Percentiles rank a stretch among this genome's conserved stretches.
Conservation (phyloP, 2,797 vertebrate species). For the Myotis planiceps region DNA sequence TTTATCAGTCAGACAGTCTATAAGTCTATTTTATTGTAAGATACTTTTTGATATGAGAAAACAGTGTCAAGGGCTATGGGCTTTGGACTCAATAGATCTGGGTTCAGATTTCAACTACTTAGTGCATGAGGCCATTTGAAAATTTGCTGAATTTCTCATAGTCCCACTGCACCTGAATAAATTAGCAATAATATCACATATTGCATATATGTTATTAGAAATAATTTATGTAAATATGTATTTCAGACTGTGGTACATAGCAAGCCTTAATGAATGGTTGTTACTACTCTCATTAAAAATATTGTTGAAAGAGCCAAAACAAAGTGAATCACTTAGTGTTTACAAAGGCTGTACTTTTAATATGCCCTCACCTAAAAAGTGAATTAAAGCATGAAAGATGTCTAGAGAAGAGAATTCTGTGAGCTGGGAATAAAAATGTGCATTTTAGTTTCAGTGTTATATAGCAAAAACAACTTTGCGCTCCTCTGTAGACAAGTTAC, state of each 20-base stretch:
- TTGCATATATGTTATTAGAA: background rate
- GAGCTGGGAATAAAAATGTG: background rate
- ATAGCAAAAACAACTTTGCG: background rate
- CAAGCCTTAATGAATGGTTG: background rate
- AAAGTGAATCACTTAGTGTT: background rate
- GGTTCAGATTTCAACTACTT: background rate
- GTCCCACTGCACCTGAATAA: background rate
- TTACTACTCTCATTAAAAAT: background rate
- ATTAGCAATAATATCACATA: background rate
- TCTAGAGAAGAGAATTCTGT: background rate
- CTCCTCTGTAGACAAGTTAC: background rate
- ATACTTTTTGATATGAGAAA: background rate
- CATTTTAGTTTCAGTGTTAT: background rate
- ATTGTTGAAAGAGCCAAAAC: background rate
- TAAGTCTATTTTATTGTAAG: background rate
- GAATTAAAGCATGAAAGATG: background rate
- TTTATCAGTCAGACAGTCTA: background rate
- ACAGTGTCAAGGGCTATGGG: background rate
- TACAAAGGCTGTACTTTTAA: background rate
- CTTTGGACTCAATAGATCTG: background rate
- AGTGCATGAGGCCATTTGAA: background rate
- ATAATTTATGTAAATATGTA: background rate
- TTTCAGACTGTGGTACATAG: background rate
- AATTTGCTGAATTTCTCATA: background rate
- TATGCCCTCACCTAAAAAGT: background rate